A percentile compares a stretch with the other conserved stretches of the same genome.
Conservation (phyloP, 2,888 invertebrate species). For the Lepidonotus clava region DNA sequence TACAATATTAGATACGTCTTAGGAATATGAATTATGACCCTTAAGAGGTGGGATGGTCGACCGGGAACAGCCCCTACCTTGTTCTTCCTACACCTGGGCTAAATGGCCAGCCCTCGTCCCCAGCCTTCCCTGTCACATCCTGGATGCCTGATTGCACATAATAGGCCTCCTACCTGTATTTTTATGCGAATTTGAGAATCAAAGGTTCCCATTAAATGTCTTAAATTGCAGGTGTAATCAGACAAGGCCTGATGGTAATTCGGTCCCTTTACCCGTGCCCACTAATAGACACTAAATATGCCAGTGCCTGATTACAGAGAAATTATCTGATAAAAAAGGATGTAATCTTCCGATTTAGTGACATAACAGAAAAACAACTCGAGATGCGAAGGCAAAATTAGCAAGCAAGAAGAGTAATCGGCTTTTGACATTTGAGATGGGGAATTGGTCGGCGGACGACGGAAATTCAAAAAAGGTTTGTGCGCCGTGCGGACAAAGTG, state of each 20-base stretch:
- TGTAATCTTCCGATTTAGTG: not conserved
- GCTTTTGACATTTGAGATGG: slow-evolving; percentile 39
- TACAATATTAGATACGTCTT: not conserved
- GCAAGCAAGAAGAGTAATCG: slow-evolving; percentile 34
- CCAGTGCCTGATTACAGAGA: not conserved
- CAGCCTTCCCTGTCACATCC: not conserved
- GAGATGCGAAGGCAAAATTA: not conserved
- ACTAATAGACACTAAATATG: slow-evolving; percentile 17
- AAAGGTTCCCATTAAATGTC: slow-evolving; percentile 17
- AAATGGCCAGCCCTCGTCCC: not conserved
- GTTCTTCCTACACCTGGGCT: not conserved
- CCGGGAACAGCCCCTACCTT: not conserved
- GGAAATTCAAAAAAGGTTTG: not conserved
- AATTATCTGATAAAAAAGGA: not conserved
- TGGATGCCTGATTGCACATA: not conserved
- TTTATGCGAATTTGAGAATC: not conserved
- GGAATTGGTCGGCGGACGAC: slow-evolving; percentile 11
- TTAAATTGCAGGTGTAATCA: slow-evolving; percentile 12
- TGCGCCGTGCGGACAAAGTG: no score
- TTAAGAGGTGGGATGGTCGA: not conserved
- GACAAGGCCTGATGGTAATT: not conserved
- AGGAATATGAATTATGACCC: not conserved
- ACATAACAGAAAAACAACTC: slow-evolving; percentile 21
- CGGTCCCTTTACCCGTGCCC: not conserved
- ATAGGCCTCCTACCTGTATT: not conserved